phyloP scores from a whole-genome alignment of 2,888 invertebrate genomes.

The Lithophane semibrunnea region DNA sequence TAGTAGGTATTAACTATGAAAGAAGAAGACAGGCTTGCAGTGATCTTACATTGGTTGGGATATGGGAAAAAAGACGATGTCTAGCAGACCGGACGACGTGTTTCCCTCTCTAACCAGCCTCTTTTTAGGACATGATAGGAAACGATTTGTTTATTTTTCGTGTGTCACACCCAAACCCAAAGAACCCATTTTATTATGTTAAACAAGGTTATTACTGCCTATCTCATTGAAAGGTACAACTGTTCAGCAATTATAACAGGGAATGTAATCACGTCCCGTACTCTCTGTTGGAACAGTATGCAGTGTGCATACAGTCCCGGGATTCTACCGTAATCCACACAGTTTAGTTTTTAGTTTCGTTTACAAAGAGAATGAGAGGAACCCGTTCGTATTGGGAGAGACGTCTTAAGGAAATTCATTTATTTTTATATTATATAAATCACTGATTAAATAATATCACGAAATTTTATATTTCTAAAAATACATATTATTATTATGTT shows the following conservation, averaged over 20 bases:
- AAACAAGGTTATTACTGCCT: background rate
- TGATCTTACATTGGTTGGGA: too few relatives aligned
- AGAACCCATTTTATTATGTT: background rate
- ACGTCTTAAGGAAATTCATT: background rate
- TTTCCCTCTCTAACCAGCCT: too few relatives aligned
- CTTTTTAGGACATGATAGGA: too few relatives aligned
- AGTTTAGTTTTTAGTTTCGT: conserved; percentile 21
- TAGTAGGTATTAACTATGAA: too few relatives aligned
- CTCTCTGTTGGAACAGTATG: conserved; percentile 20
- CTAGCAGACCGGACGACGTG: too few relatives aligned
- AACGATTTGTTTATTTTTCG: too few relatives aligned
- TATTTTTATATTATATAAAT: background rate
- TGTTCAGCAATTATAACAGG: conserved; percentile 24
- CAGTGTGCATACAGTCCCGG: conserved; percentile 19
- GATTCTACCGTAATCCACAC: conserved; percentile 20
- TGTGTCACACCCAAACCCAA: too few relatives aligned
- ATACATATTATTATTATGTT: too few relatives aligned
- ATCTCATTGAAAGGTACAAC: background rate
- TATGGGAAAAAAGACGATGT: too few relatives aligned
- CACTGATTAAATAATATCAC: background rate
- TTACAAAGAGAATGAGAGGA: conserved; percentile 2
- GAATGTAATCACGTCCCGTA: conserved; percentile 31
- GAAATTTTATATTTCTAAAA: background rate
- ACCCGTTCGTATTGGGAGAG: conserved; percentile 3
- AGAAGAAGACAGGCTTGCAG: too few relatives aligned